Conservation (phyloP, 2,797 vertebrate genomes). For the Tragopan temminckii region DNA sequence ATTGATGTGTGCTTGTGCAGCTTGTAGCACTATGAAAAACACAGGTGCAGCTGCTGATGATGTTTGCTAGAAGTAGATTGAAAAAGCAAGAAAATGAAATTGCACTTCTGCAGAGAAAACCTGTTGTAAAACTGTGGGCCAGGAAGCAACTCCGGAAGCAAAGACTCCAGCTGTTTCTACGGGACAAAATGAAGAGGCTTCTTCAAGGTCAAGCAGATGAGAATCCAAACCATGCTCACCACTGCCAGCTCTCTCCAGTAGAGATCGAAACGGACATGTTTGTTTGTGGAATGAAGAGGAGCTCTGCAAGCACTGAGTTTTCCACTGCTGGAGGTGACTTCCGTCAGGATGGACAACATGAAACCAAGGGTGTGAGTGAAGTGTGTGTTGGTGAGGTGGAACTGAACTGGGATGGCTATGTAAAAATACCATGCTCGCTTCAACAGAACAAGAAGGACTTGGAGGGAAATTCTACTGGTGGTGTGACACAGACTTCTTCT, state of each 20-base stretch:
- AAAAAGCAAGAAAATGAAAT: slow-evolving; percentile 83
- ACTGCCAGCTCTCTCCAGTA: slow-evolving; percentile 78
- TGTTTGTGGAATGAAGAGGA: slow-evolving; percentile 74
- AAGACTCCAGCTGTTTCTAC: slow-evolving; percentile 72
- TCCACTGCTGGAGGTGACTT: slow-evolving; percentile 56
- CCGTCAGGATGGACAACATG: slow-evolving; percentile 7
- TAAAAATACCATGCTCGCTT: slow-evolving; percentile 72
- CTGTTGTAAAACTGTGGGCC: slow-evolving; percentile 78
- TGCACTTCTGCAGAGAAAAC: slow-evolving; percentile 72
- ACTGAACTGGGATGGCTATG: slow-evolving; percentile 71
- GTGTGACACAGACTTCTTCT: not conserved
- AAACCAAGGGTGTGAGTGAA: slow-evolving; percentile 39
- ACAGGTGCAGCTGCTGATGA: slow-evolving; percentile 72
- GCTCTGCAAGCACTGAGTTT: slow-evolving; percentile 60
- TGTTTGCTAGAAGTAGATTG: slow-evolving; percentile 86
- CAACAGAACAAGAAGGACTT: slow-evolving; percentile 54
- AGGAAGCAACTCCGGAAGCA: slow-evolving; percentile 82
- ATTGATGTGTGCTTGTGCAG: slow-evolving; percentile 53
- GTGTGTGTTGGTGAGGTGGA: slow-evolving; percentile 76
- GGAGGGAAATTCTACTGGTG: not conserved
- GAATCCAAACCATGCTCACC: slow-evolving; percentile 71
- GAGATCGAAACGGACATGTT: slow-evolving; percentile 85
- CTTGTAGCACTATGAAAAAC: slow-evolving; percentile 76
- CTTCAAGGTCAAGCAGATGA: slow-evolving; percentile 82
- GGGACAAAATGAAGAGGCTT: slow-evolving; percentile 85